phyloP scores from a whole-genome alignment of 2,888 invertebrate genomes.

The Diplazon laetatorius region DNA sequence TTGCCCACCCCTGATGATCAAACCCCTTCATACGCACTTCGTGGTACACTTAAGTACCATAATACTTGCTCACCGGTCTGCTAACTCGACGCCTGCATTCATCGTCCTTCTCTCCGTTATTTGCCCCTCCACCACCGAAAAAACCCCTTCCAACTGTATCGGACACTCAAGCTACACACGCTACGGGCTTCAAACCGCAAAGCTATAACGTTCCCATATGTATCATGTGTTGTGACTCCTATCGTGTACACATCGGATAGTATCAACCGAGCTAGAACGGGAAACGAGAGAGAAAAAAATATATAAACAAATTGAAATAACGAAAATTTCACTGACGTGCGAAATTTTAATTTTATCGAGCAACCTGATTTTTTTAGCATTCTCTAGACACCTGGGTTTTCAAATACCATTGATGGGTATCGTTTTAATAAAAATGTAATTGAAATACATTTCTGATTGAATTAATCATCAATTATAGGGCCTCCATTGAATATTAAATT shows the following conservation, averaged over 20 bases:
- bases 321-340: neutral
- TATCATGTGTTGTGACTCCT: constrained; percentile 80
- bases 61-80: constrained; percentile 55
- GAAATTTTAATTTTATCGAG: neutral
- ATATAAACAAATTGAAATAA: no score
- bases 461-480: no score
- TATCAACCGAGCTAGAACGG: constrained; percentile 1
- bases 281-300: constrained; percentile 1
- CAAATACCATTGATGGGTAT: no score
- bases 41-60: constrained; percentile 51
- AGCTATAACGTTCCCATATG: constrained; percentile 81
- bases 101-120: constrained; percentile 58
- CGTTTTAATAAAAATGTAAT: no score
- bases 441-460: no score
- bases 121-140: constrained; percentile 53
- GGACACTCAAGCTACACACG: constrained; percentile 73
- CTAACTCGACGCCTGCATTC: constrained; percentile 52
- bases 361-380: neutral
- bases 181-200: constrained; percentile 82
- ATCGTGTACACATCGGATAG: constrained; percentile 39
- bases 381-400: neutral
- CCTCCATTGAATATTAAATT: no score
- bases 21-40: constrained; percentile 33
- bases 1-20: constrained; percentile 22
- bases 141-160: constrained; percentile 57